Percentiles rank a stretch among this genome's conserved stretches.
Evolutionary conservation across 2,797 vertebrate genomes (phyloP).

Genomic region (Myotis myotis): DNA sequence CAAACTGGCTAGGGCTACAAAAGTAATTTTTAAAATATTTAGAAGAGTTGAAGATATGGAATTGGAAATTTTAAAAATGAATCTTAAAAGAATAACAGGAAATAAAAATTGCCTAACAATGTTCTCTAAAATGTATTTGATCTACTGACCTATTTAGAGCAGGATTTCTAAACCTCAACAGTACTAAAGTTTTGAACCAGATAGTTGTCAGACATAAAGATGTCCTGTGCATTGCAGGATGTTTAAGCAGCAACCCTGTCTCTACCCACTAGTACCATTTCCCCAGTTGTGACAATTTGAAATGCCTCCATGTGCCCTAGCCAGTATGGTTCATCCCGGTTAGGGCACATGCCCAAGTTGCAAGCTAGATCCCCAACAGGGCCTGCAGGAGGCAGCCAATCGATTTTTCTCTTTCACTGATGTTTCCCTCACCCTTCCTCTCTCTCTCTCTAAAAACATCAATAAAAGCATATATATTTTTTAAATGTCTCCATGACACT

Average conservation of each 20-base stretch:
- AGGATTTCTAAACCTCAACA: background rate
- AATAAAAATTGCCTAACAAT: slow-evolving; percentile 18
- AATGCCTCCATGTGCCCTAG: too few relatives aligned
- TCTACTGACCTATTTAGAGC: background rate
- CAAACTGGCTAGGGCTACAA: background rate
- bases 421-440: too few relatives aligned
- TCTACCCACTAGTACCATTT: background rate
- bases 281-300: background rate
- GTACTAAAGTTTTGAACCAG: background rate
- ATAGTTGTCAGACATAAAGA: background rate
- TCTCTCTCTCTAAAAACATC: too few relatives aligned
- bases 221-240: background rate
- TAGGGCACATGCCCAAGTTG: too few relatives aligned
- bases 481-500: background rate
- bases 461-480: too few relatives aligned
- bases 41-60: background rate
- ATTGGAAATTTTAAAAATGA: background rate
- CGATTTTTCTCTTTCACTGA: too few relatives aligned
- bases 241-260: background rate
- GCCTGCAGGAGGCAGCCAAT: too few relatives aligned
- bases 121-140: slow-evolving; percentile 4
- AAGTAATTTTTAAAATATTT: slow-evolving; percentile 26
- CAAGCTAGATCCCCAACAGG: too few relatives aligned
- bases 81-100: background rate
- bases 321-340: too few relatives aligned